Evolutionary conservation across 2,797 vertebrate species (phyloP).

Genomic region (Meda fulgida): DNA sequence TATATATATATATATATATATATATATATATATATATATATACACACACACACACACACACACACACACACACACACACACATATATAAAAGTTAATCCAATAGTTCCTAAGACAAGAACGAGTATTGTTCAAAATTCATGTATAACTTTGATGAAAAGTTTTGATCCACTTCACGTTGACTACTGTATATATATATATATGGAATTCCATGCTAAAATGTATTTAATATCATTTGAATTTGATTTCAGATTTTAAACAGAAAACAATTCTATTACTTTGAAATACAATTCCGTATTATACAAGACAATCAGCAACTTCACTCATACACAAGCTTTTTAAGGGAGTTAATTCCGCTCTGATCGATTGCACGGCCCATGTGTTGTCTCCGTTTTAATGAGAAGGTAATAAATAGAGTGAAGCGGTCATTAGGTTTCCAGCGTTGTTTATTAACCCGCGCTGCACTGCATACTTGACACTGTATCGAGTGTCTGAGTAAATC

Average conservation of each 20-base stretch:
- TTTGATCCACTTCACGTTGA: no score
- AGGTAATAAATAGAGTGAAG: constrained; percentile 68
- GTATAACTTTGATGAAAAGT: no score
- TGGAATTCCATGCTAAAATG: background rate
- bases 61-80: no score
- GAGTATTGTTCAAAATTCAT: no score
- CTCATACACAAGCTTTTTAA: background rate
- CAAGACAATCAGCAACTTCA: background rate
- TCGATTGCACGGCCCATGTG: constrained; percentile 64
- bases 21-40: no score
- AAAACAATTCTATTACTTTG: background rate
- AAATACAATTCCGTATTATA: background rate
- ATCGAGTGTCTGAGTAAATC: constrained; percentile 29
- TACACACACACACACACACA: no score
- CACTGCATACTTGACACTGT: constrained; percentile 48
- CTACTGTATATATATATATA: no score
- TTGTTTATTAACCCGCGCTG: constrained; percentile 63
- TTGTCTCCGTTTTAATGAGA: constrained; percentile 72
- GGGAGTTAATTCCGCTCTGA: constrained; percentile 67
- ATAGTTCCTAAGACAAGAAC: no score
- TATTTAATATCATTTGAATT: background rate
- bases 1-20: no score
- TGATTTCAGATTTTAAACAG: background rate
- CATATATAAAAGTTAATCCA: no score
- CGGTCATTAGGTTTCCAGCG: constrained; percentile 53